Percentiles rank a stretch among this genome's conserved stretches.
Evolutionary conservation across 2,888 invertebrate genomes (phyloP).

Genomic region (Hypomecis punctinalis): DNA sequence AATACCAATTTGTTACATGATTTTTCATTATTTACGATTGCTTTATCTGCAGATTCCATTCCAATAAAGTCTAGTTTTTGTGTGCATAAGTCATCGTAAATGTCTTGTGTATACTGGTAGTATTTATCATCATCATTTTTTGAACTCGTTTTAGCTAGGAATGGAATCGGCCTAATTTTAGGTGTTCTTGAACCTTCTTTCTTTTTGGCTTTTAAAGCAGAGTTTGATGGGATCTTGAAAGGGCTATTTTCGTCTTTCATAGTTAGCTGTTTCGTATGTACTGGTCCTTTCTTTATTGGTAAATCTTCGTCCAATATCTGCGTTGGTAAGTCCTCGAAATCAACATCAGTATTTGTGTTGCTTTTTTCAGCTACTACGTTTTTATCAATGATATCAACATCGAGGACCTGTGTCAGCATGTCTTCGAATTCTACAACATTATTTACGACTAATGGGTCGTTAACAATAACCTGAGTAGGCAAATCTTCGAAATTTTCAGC

Average conservation of each 20-base stretch:
- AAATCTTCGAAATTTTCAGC: slow-evolving; percentile 53
- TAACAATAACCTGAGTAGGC: slow-evolving; percentile 60
- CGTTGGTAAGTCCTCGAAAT: slow-evolving; percentile 60
- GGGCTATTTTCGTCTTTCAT: slow-evolving; percentile 55
- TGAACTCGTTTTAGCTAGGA: slow-evolving; percentile 13
- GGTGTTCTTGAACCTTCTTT: slow-evolving; percentile 51
- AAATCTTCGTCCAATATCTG: slow-evolving; percentile 57
- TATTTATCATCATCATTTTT: slow-evolving; percentile 56
- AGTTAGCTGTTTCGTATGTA: slow-evolving; percentile 30
- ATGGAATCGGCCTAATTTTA: slow-evolving; percentile 40
- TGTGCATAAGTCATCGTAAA: slow-evolving; percentile 68
- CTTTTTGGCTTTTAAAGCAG: slow-evolving; percentile 60
- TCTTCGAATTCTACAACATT: slow-evolving; percentile 52
- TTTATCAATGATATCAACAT: slow-evolving; percentile 32
- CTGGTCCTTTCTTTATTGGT: slow-evolving; percentile 28
- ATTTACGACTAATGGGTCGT: background rate
- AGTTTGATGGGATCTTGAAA: slow-evolving; percentile 69
- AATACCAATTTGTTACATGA: slow-evolving; percentile 31
- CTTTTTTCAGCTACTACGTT: slow-evolving; percentile 30
- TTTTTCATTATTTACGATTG: slow-evolving; percentile 35
- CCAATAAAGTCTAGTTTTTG: slow-evolving; percentile 52
- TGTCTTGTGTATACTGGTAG: slow-evolving; percentile 73
- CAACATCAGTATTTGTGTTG: slow-evolving; percentile 34
- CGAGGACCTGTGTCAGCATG: slow-evolving; percentile 61
- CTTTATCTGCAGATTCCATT: slow-evolving; percentile 3